Percentiles rank a stretch among this genome's conserved stretches.
Evolutionary conservation across 2,113 vertebrate genomes (phyloP).

Genomic region (Grallaria varia): DNA sequence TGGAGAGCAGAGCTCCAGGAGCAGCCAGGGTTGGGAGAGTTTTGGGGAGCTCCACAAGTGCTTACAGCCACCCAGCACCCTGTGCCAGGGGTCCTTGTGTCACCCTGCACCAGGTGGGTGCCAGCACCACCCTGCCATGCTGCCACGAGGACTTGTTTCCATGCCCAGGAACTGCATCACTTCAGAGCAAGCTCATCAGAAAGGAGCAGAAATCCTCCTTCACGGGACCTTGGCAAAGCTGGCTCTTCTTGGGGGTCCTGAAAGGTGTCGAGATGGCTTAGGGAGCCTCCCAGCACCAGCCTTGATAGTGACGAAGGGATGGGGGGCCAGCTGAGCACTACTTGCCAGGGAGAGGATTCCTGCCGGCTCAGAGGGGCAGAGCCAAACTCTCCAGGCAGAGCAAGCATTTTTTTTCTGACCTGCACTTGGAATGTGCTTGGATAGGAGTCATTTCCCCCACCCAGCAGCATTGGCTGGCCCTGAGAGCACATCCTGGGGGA

Average conservation of each 20-base stretch:
- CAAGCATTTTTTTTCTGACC: not conserved
- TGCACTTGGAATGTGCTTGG: not conserved
- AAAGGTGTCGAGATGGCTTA: not conserved
- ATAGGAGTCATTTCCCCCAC: not conserved
- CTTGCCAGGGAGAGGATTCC: not conserved
- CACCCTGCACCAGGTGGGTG: not conserved
- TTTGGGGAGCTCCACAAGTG: not conserved
- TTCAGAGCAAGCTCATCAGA: not conserved
- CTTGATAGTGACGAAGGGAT: not conserved
- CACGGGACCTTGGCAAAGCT: not conserved
- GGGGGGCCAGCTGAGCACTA: not conserved
- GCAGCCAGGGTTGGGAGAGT: not conserved
- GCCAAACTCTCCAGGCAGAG: not conserved
- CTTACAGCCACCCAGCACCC: not conserved
- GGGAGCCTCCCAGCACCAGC: not conserved
- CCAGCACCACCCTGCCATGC: rapidly evolving
- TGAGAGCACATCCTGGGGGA: not conserved
- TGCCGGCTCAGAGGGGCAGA: not conserved
- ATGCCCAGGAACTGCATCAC: not conserved
- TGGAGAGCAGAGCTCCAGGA: not conserved
- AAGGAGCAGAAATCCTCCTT: not conserved
- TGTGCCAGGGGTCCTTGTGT: not conserved
- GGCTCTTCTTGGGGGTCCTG: not conserved
- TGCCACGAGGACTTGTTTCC: not conserved
- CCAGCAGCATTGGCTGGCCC: not conserved